Percentiles rank a stretch among this genome's conserved stretches.
phyloP scores from a whole-genome alignment of 2,113 vertebrate species.

The Craseonycteris thonglongyai region DNA sequence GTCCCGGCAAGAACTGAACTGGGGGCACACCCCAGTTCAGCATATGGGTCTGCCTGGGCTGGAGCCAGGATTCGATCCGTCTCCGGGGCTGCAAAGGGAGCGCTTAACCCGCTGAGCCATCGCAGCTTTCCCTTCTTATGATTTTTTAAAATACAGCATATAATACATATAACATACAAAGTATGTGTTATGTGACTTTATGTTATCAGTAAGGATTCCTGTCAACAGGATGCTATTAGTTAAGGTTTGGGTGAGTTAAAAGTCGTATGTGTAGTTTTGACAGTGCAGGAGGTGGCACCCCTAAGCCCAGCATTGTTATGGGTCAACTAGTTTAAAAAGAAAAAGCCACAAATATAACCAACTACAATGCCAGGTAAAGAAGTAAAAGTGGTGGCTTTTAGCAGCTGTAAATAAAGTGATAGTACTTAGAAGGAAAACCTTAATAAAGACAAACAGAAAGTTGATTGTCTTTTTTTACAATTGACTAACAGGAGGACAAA shows the following conservation, averaged over 20 bases:
- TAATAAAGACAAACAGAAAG: constrained; percentile 2
- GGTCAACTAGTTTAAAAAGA: neutral
- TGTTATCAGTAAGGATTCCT: neutral
- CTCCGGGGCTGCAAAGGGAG: too few species aligned
- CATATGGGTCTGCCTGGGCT: too few species aligned
- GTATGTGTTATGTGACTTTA: neutral
- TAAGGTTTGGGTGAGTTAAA: neutral
- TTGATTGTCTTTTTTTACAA: neutral
- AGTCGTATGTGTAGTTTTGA: neutral
- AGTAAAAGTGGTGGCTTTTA: neutral
- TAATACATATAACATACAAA: neutral
- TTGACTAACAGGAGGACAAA: neutral
- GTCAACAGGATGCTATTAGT: neutral
- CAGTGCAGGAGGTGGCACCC: neutral
- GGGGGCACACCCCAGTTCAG: too few species aligned
- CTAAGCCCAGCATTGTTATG: neutral
- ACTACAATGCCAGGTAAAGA: neutral
- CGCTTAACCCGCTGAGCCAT: too few species aligned
- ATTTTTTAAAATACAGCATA: neutral
- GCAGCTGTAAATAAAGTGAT: neutral
- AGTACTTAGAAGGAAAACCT: neutral
- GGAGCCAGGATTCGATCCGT: too few species aligned
- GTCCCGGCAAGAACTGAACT: too few species aligned
- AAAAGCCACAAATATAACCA: neutral
- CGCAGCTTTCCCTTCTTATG: too few species aligned